Evolutionary conservation across 2,888 invertebrate genomes (phyloP), one percentile per base, ranked within the genome.

Genomic region (Gari tellinella): DNA sequence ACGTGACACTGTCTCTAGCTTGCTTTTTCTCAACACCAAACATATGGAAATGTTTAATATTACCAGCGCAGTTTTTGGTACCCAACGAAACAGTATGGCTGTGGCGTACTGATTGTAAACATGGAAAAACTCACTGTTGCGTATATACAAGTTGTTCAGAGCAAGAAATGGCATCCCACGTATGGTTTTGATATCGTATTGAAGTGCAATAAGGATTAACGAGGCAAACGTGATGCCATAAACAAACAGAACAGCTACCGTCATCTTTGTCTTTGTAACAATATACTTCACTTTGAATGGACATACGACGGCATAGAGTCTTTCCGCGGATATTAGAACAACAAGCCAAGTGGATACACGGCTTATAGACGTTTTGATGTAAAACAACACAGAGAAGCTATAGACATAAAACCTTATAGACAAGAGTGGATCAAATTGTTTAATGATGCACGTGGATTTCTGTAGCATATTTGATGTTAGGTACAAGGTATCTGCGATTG

Each of bases 281-380:
- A 56, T 56, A 17, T 48, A 15, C 40, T 62, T 68, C 4, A 63
- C 65, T 53, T 72, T 77, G 23, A 77, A 37, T 1, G 77, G 77
- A 45, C 68, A 65, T 2, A 61, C 14, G 3, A 77, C 72, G n/a
- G 77, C 72, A 7, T 69, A 52, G 2, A 77, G 37, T 21, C 77
- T 64, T 17, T 77, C 70, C 0, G 65, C 25, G 1, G 69, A 72
- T 8, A 77, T 65, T 3, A 64, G 41, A 1, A 69, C 65, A 17
- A 64, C 63, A 0, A 72, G 58, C 41, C 51, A 52, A 1, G 72
- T 62, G 4, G 72, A 63, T 2, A 72, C 41, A 3, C 77, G 46
- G 41, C 63, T 57, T 23, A 69, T 65, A 0, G 66, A 65, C 8
- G 55, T 58, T 14, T 57, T 65, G 3, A 63, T 15, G 58, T 66